Base-by-base conservation (phyloP, 2,888 invertebrate species). In the Phengaris arion region DNA sequence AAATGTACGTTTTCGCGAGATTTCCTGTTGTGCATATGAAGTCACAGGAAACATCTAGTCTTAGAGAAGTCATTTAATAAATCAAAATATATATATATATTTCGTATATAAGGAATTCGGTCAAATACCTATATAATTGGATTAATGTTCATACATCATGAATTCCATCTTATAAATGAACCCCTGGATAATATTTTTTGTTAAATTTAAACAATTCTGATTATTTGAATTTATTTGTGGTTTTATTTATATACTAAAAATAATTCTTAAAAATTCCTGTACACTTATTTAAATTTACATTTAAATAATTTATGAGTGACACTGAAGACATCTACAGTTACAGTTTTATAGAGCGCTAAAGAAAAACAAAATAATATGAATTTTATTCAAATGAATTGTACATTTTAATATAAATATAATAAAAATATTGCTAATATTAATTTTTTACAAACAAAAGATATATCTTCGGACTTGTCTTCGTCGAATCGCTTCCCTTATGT, bases 401-500 rank as follows among this genome's bases (percentile, higher is more conserved):
- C 59, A 35, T 35, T 64, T 64, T 45, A 45, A 64, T 64, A 64
- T 35, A 64, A 64, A 64, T 35, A 2, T 35, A 35, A 35, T 45
- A 45, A 64, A 64, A 12, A 45, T 15, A 35, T 73, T 74, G 12
- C 51, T 6, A 48, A 6, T 48, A n/a, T 7, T 74, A 59, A 55
- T 75, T 57, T 51, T 9, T 76, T 75, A 52, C 68, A 46, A 9
- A 9, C 52, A 57, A 76, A 22, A 55, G 54, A 78, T 84, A 15
- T 51, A 84, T 89, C 88, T 82, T 78, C 80, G 78, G 85, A 89
- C 79, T 72, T 79, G 81, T 88, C 85, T 81, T 78, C 76, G 70
- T 72, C 64, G 80, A 74, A 54, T 81, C 76, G 54, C 78, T 77
- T 76, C 85, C 51, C 81, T 84, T 87, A 82, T 64, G 35, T 64